These are phyloP conservation scores for Corythaixoides concolor DNA, from an alignment of 2,113 vertebrate genomes.

Conservation along the genomic window DNA sequence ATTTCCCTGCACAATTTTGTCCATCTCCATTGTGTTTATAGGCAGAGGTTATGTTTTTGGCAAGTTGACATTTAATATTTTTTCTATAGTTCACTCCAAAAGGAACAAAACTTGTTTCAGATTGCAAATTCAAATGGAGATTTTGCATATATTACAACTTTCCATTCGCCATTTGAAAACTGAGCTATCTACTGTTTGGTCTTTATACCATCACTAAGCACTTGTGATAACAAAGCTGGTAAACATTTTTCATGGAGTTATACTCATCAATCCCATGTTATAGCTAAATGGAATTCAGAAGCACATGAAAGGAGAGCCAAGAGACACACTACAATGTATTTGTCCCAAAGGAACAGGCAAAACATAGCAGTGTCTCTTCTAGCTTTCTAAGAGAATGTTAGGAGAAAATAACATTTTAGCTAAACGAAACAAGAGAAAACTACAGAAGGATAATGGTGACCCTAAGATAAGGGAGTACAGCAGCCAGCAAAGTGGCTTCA, in stretches of 20 bases:
- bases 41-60: slow-evolving; percentile 35
- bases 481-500: not conserved
- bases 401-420: not conserved
- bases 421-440: not conserved
- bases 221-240: not conserved
- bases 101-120: not conserved
- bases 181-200: not conserved
- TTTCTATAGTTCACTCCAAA: not conserved
- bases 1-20: slow-evolving; percentile 1
- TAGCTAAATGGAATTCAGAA: not conserved
- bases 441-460: not conserved
- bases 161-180: not conserved
- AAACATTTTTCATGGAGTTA: not conserved
- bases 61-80: slow-evolving; percentile 37
- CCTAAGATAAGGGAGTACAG: not conserved
- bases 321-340: not conserved
- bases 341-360: not conserved
- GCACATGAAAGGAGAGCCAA: not conserved
- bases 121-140: slow-evolving; percentile 24
- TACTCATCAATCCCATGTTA: not conserved
- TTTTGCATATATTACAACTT: slow-evolving; percentile 2
- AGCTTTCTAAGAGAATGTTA: not conserved
- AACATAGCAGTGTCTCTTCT: not conserved
- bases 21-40: not conserved
- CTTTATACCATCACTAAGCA: not conserved